phyloP scores from a whole-genome alignment of 2,797 vertebrate genomes.

The Eulemur mongoz region DNA sequence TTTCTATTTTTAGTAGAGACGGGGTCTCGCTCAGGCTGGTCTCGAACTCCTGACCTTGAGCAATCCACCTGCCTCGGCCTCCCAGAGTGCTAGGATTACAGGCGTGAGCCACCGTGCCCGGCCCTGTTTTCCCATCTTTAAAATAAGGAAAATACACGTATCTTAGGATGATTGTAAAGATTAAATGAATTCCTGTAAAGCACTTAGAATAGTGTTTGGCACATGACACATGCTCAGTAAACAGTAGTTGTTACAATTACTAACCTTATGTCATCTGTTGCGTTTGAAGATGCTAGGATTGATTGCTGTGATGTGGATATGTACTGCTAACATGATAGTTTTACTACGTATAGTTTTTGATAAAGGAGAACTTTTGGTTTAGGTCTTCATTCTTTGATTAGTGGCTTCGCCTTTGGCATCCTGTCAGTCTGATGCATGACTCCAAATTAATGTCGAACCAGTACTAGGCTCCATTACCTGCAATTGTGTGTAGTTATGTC shows the following conservation, averaged over 20 bases:
- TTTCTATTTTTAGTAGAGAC: too few species aligned
- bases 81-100: too few species aligned
- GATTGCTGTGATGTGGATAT: neutral
- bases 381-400: slow-evolving; percentile 3
- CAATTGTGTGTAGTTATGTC: neutral
- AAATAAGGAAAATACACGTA: neutral
- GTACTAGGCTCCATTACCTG: neutral
- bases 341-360: neutral
- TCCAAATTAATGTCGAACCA: neutral
- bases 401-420: neutral
- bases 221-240: neutral
- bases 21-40: too few species aligned
- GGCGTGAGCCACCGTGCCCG: too few species aligned
- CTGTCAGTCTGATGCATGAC: neutral
- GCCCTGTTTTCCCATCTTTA: neutral
- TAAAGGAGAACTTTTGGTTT: neutral
- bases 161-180: neutral
- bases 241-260: neutral
- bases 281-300: neutral
- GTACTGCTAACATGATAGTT: neutral
- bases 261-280: neutral
- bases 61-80: too few species aligned
- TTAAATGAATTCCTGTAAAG: neutral
- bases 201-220: neutral
- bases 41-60: too few species aligned